phyloP scores from a whole-genome alignment of 2,113 vertebrate genomes.

The Microtus oregoni region DNA sequence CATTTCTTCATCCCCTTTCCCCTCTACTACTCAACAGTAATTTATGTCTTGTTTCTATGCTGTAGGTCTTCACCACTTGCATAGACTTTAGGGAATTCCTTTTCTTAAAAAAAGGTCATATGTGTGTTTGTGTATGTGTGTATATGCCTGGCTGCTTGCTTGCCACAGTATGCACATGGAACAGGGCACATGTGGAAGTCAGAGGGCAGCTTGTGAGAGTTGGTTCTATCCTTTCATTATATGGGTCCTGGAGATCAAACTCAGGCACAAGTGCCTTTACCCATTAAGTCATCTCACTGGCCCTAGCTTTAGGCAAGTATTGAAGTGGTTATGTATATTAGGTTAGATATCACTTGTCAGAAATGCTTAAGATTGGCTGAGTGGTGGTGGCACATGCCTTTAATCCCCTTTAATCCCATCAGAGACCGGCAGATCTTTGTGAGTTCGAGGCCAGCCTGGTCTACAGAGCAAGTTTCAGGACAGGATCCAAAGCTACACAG shows the following conservation, averaged over 20 bases:
- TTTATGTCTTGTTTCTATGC: background rate
- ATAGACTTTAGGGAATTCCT: background rate
- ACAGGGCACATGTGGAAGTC: background rate
- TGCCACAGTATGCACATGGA: background rate
- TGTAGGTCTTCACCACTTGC: background rate
- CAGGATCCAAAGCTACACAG: too few species aligned
- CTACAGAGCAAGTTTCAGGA: too few species aligned
- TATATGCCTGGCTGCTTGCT: background rate
- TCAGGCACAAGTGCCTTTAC: background rate
- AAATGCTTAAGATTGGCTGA: background rate
- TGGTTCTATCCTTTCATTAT: background rate
- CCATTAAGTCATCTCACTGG: background rate
- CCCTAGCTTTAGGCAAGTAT: background rate
- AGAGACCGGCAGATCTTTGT: too few species aligned
- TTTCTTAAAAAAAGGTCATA: background rate
- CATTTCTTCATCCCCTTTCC: background rate
- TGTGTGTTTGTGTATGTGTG: too few species aligned
- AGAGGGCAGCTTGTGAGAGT: background rate
- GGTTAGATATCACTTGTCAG: background rate
- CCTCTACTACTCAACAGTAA: conserved; percentile 17
- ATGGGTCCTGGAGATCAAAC: background rate
- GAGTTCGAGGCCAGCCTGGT: too few species aligned
- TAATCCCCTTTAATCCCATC: too few species aligned
- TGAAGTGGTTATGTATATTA: background rate
- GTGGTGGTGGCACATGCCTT: too few species aligned